Conservation (phyloP, 2,797 vertebrate species). For the Darevskia nairensis region DNA sequence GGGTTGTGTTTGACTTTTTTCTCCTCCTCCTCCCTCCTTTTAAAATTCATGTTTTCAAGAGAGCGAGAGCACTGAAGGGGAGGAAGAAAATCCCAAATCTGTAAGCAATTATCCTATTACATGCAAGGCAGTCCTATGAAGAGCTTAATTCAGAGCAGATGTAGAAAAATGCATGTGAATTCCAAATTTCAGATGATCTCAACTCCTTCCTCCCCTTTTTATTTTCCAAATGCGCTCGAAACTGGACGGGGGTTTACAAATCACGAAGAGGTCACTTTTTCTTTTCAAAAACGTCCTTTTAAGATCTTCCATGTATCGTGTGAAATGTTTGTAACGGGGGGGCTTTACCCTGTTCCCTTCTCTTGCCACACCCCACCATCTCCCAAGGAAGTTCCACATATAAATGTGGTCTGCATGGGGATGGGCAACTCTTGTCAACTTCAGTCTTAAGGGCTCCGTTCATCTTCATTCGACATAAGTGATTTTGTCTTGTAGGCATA, state of each 20-base stretch:
- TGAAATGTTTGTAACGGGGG: constrained; percentile 18
- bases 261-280: constrained; percentile 52
- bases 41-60: constrained; percentile 18
- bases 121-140: constrained; percentile 78
- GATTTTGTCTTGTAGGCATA: no score
- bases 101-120: constrained; percentile 83
- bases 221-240: constrained; percentile 70
- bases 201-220: constrained; percentile 65
- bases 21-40: not conserved
- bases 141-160: constrained; percentile 85
- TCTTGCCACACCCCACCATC: not conserved
- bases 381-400: constrained; percentile 17
- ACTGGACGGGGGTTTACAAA: constrained; percentile 75
- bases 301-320: not conserved
- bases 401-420: not conserved
- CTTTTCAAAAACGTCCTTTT: no score
- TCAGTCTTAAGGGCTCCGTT: no score
- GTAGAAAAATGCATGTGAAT: constrained; percentile 80
- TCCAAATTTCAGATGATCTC: constrained; percentile 82
- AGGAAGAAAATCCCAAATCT: constrained; percentile 56
- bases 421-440: not conserved
- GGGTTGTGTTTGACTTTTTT: constrained; percentile 51
- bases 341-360: not conserved
- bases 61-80: not conserved
- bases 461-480: no score